phyloP scores from a whole-genome alignment of 2,113 vertebrate genomes.

The Cercopithecus mona region DNA sequence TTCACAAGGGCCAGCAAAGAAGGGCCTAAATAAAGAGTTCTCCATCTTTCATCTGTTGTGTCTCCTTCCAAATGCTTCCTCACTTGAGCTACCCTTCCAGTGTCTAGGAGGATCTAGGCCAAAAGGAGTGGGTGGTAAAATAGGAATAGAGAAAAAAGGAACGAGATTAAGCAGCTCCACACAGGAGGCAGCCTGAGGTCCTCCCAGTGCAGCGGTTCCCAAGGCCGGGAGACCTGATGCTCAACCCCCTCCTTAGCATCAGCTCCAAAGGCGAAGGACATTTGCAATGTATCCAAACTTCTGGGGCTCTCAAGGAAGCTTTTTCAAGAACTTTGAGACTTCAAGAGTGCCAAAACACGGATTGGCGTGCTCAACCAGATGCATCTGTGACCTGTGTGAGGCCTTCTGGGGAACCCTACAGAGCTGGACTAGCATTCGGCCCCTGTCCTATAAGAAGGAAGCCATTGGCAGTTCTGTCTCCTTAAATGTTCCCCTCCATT shows the following conservation, averaged over 20 bases:
- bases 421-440: neutral
- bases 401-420: neutral
- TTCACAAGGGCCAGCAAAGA: neutral
- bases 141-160: conserved; percentile 71
- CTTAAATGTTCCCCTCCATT: neutral
- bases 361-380: neutral
- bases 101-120: neutral
- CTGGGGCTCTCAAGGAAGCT: neutral
- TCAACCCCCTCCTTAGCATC: neutral
- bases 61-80: neutral
- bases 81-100: neutral
- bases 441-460: neutral
- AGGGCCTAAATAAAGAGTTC: neutral
- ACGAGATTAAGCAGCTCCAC: conserved; percentile 39
- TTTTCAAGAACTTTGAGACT: neutral
- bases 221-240: neutral
- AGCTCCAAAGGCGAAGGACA: neutral
- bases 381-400: neutral
- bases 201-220: neutral
- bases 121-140: conserved; percentile 51
- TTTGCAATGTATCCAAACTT: neutral
- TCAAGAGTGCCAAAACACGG: neutral
- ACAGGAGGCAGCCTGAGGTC: neutral
- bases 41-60: neutral
- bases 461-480: neutral